Evolutionary conservation across 1,140 invertebrate genomes (phyloP).

Genomic region (Lasaia peninsularis): DNA sequence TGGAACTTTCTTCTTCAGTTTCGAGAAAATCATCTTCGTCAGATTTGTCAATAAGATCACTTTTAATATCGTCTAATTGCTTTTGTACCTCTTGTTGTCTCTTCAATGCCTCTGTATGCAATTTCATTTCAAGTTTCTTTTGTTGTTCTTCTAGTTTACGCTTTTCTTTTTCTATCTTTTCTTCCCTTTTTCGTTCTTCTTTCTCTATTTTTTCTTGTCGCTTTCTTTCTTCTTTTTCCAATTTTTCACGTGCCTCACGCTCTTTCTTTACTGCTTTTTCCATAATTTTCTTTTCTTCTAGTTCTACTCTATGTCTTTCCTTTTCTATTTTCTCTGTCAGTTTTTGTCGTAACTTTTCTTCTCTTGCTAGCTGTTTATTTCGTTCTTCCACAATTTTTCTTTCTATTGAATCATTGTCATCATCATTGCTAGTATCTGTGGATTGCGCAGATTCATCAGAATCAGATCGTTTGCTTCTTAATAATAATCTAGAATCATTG

Average conservation of each 20-base stretch:
- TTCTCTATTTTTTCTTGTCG: slow-evolving; percentile 18
- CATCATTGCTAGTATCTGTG: slow-evolving; percentile 33
- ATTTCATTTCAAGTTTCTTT: slow-evolving; percentile 34
- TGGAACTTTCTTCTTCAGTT: slow-evolving; percentile 40
- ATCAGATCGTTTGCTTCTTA: slow-evolving; percentile 34
- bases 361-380: slow-evolving; percentile 33
- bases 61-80: slow-evolving; percentile 35
- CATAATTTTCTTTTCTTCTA: slow-evolving; percentile 37
- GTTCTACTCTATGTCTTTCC: slow-evolving; percentile 16
- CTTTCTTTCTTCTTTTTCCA: slow-evolving; percentile 34
- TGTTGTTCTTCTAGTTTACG: slow-evolving; percentile 32
- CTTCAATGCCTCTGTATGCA: slow-evolving; percentile 37
- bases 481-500: slow-evolving; percentile 29
- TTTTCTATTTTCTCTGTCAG: slow-evolving; percentile 32
- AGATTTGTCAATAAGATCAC: slow-evolving; percentile 32
- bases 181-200: slow-evolving; percentile 31
- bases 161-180: slow-evolving; percentile 29
- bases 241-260: slow-evolving; percentile 30
- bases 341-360: slow-evolving; percentile 39
- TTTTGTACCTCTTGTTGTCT: slow-evolving; percentile 37
- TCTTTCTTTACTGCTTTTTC: slow-evolving; percentile 29
- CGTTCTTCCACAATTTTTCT: slow-evolving; percentile 31
- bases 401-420: slow-evolving; percentile 30
- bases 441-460: slow-evolving; percentile 38
- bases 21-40: slow-evolving; percentile 35